Evolutionary conservation across 2,888 invertebrate species (phyloP).

Genomic region (Drosophila neonasuta): DNA sequence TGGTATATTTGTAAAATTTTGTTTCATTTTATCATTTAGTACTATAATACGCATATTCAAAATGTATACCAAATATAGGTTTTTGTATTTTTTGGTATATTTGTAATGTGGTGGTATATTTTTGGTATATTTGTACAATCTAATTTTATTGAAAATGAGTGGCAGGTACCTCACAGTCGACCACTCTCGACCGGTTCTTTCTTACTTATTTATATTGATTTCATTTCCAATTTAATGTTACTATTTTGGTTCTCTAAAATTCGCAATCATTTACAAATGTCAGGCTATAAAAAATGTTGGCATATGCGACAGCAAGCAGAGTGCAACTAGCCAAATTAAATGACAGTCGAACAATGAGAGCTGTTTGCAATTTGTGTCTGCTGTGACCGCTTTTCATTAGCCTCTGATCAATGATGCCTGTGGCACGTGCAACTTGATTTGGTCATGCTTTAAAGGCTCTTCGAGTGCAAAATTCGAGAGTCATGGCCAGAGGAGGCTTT

Average conservation of each 20-base stretch:
- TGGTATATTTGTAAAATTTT: no score
- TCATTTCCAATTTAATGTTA: no score
- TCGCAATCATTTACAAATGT: not conserved
- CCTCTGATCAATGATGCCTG: constrained; percentile 4
- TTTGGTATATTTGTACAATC: no score
- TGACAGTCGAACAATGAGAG: not conserved
- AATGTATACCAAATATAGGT: no score
- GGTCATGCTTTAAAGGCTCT: not conserved
- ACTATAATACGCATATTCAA: no score
- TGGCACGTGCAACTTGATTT: not conserved
- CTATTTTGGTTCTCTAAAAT: not conserved
- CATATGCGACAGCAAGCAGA: not conserved
- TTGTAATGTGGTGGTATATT: no score
- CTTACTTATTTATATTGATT: no score
- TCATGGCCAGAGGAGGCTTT: not conserved
- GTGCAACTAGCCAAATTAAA: not conserved
- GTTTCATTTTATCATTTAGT: no score
- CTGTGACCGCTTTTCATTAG: not conserved
- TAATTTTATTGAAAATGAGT: no score
- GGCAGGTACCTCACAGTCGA: no score
- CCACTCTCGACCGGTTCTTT: no score
- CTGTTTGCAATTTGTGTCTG: not conserved
- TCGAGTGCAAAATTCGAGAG: not conserved
- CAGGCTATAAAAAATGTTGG: not conserved
- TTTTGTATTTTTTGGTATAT: no score